Percentiles rank a stretch among this genome's conserved stretches.
phyloP scores from a whole-genome alignment of 2,888 invertebrate species.

The Aethes cnicana region DNA sequence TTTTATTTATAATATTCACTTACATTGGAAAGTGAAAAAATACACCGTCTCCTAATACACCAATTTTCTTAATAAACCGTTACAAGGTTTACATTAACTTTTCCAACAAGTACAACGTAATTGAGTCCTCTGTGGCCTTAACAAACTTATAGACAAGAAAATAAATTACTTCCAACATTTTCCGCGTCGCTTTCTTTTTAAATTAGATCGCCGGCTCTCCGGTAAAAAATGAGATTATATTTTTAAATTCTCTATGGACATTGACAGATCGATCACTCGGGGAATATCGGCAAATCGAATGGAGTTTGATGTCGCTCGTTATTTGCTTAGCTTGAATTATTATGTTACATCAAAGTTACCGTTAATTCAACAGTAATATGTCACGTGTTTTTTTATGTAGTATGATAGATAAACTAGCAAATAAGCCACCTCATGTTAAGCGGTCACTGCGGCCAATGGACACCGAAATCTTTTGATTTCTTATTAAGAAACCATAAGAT shows the following conservation, averaged over 20 bases:
- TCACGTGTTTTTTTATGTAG: not conserved
- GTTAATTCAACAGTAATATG: not conserved
- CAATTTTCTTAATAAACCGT: too few relatives aligned
- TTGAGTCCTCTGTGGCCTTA: not conserved
- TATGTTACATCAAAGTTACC: conserved; percentile 5
- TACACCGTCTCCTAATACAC: too few relatives aligned
- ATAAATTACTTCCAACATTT: conserved; percentile 23
- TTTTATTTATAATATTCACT: too few relatives aligned
- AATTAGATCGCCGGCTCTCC: conserved; percentile 26
- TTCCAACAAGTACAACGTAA: not conserved
- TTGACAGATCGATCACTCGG: conserved; percentile 65
- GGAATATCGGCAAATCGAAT: conserved; percentile 39
- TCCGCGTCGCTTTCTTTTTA: conserved; percentile 25
- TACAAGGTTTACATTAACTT: too few relatives aligned
- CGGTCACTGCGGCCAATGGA: too few relatives aligned
- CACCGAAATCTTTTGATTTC: too few relatives aligned
- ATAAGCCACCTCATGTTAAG: too few relatives aligned
- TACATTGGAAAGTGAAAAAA: too few relatives aligned
- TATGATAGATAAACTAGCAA: too few relatives aligned
- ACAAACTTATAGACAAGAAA: conserved; percentile 14
- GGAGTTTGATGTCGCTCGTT: conserved; percentile 48
- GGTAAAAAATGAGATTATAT: conserved; percentile 29
- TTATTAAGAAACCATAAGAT: too few relatives aligned
- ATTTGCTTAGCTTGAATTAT: conserved; percentile 25
- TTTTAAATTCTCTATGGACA: conserved; percentile 47